phyloP scores from a whole-genome alignment of 1,140 invertebrate genomes.

The Ericerus pela region DNA sequence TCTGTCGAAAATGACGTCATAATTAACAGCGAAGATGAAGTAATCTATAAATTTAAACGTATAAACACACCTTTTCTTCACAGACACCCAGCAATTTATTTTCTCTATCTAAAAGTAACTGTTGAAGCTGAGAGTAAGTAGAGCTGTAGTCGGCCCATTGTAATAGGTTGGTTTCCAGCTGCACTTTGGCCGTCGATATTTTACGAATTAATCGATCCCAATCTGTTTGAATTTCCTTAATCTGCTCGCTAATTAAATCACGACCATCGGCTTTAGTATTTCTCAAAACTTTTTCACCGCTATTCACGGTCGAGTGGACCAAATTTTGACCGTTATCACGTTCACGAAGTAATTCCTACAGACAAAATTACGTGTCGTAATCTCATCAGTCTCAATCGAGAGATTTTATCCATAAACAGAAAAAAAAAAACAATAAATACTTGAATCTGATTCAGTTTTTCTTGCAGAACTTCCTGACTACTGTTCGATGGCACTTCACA shows the following conservation, averaged over 20 bases:
- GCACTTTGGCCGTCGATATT: constrained; percentile 81
- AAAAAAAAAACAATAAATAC: constrained; percentile 26
- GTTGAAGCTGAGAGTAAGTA: constrained; percentile 74
- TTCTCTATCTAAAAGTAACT: constrained; percentile 91
- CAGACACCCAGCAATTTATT: constrained; percentile 85
- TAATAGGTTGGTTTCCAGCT: constrained; percentile 75
- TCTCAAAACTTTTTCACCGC: constrained; percentile 77
- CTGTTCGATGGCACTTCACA: constrained; percentile 56
- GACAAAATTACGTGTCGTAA: background rate
- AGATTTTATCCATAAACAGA: constrained; percentile 1
- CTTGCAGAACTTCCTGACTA: constrained; percentile 68
- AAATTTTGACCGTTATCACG: constrained; percentile 83
- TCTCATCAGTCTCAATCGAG: background rate
- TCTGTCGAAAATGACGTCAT: background rate
- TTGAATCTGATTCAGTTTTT: constrained; percentile 52
- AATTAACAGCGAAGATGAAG: no score
- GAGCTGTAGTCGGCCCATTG: constrained; percentile 94
- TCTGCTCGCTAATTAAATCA: constrained; percentile 69
- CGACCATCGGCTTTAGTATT: constrained; percentile 78
- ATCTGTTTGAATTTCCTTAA: constrained; percentile 81
- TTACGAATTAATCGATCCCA: constrained; percentile 86
- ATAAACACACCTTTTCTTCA: constrained; percentile 47
- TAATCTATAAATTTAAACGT: no score
- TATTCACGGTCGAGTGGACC: constrained; percentile 76
- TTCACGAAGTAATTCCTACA: constrained; percentile 56